Evolutionary conservation across 2,888 invertebrate genomes (phyloP).

Genomic region (Eilema depressum): DNA sequence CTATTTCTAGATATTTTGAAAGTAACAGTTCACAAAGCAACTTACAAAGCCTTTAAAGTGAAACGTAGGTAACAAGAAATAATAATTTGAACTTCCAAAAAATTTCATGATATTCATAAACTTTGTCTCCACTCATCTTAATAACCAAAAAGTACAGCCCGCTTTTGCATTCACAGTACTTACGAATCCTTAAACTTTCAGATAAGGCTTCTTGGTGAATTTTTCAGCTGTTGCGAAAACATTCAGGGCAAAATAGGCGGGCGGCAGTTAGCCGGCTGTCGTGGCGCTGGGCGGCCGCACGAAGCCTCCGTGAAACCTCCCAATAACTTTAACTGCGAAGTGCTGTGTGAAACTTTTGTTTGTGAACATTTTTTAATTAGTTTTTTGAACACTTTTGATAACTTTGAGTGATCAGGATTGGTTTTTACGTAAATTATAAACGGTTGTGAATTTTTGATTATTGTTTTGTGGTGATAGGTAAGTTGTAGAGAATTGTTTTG

Average conservation of each 20-base stretch:
- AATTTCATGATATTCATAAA: neutral
- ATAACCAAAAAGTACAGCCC: constrained; percentile 26
- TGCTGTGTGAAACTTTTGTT: constrained; percentile 45
- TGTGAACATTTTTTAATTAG: constrained; percentile 9
- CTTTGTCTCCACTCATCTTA: constrained; percentile 2
- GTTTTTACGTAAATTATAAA: neutral
- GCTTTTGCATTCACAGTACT: constrained; percentile 32
- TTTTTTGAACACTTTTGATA: neutral
- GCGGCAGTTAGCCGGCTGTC: constrained; percentile 72
- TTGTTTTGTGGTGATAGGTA: constrained; percentile 15
- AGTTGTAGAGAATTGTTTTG: neutral
- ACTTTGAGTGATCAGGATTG: constrained; percentile 3
- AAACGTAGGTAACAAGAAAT: neutral
- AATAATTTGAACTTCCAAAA: neutral
- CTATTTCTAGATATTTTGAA: neutral
- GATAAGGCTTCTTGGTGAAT: constrained; percentile 61
- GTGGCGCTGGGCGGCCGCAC: constrained; percentile 68
- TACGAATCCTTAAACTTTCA: constrained; percentile 49
- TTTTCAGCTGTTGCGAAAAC: constrained; percentile 65
- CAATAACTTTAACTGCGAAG: constrained; percentile 45
- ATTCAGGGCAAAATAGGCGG: constrained; percentile 64
- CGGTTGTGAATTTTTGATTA: constrained; percentile 6
- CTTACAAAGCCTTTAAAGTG: neutral
- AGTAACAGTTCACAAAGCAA: neutral
- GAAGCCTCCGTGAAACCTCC: constrained; percentile 52